A percentile compares a stretch with the other conserved stretches of the same genome.
Conservation (phyloP, 2,888 invertebrate species). For the Cataglyphis cursor region DNA sequence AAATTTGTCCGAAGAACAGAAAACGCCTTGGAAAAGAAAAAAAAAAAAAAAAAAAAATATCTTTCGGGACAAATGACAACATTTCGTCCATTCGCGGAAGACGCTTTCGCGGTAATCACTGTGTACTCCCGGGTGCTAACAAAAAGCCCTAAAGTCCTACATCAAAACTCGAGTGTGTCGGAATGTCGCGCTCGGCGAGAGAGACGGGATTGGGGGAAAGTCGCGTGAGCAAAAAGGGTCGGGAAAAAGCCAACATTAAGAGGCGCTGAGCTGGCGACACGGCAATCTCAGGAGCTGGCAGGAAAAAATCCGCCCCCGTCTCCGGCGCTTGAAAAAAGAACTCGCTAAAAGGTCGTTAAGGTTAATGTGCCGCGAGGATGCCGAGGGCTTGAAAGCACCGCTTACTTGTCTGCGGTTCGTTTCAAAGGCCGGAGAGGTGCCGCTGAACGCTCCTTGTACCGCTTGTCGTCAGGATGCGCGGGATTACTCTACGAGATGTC, state of each 20-base stretch:
- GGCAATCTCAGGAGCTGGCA: constrained; percentile 82
- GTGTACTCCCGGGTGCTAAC: constrained; percentile 18
- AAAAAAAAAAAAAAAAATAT: background rate
- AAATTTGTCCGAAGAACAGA: constrained; percentile 3
- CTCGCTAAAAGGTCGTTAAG: constrained; percentile 84
- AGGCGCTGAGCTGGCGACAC: constrained; percentile 84
- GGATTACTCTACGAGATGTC: constrained; percentile 5
- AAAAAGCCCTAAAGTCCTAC: constrained; percentile 65
- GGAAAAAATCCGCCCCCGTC: constrained; percentile 72
- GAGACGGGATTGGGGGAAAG: constrained; percentile 13
- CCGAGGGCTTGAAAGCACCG: constrained; percentile 57
- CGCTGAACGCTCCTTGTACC: constrained; percentile 15
- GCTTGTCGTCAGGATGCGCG: constrained; percentile 11
- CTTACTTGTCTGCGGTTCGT: constrained; percentile 70
- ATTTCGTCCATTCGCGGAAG: constrained; percentile 6
- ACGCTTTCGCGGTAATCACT: constrained; percentile 38
- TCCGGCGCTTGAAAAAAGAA: constrained; percentile 70
- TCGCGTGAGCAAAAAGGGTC: constrained; percentile 44
- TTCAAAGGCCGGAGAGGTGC: constrained; percentile 49
- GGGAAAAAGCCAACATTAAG: constrained; percentile 82
- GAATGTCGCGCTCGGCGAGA: constrained; percentile 28
- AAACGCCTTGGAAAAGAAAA: background rate
- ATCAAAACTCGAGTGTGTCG: constrained; percentile 69
- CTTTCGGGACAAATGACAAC: constrained; percentile 43
- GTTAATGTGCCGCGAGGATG: constrained; percentile 81